phyloP scores from a whole-genome alignment of 2,113 vertebrate genomes.

The Hippoglossus stenolepis region DNA sequence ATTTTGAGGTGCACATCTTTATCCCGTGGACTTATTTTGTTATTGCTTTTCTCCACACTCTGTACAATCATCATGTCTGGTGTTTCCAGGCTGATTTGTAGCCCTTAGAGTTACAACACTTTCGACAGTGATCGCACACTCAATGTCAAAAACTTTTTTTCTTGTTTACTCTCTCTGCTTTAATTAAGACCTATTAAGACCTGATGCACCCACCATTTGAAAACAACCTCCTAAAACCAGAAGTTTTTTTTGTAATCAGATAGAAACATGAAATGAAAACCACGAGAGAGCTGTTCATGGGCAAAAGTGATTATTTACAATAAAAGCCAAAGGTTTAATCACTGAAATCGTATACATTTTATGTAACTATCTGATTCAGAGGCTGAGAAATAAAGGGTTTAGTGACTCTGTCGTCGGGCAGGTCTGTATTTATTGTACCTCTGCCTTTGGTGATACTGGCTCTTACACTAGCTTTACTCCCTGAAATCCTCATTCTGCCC shows the following conservation, averaged over 20 bases:
- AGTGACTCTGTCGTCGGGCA: neutral
- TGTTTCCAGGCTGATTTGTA: neutral
- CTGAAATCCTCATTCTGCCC: neutral
- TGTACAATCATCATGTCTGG: neutral
- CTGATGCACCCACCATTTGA: neutral
- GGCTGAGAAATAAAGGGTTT: neutral
- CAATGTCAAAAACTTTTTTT: too few species aligned
- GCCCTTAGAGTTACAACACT: too few species aligned
- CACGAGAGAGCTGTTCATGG: too few species aligned
- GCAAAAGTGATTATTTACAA: too few species aligned
- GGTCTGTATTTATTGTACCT: neutral
- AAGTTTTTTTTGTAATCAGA: too few species aligned
- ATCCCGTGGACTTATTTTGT: neutral
- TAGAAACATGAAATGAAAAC: too few species aligned
- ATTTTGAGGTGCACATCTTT: neutral
- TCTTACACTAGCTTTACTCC: neutral
- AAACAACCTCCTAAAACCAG: too few species aligned
- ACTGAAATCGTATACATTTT: too few species aligned
- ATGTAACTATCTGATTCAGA: too few species aligned
- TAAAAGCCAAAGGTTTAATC: too few species aligned
- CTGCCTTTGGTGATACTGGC: neutral
- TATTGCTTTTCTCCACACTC: neutral
- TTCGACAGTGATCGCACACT: too few species aligned
- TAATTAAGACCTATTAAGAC: neutral
- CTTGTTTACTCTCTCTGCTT: neutral